These are phyloP conservation scores for Metellina segmentata DNA, from an alignment of 2,888 invertebrate species.

Conservation along the genomic window DNA sequence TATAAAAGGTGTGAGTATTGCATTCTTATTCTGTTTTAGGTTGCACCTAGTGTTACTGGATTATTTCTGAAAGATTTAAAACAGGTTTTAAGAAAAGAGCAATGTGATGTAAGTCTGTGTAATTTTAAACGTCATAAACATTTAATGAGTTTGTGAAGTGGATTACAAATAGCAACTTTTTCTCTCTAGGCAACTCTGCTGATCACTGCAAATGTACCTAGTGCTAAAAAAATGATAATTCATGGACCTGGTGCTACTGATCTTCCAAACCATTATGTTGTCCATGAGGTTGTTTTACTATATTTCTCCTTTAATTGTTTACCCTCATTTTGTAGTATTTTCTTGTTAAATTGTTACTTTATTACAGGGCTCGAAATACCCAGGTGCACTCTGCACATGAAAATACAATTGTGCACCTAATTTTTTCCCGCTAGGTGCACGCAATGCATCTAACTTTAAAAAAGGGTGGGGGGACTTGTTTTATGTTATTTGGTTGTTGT, in stretches of 20 bases:
- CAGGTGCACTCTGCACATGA: too few relatives aligned
- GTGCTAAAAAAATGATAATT: constrained; percentile 98
- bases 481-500: too few relatives aligned
- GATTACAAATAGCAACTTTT: background rate
- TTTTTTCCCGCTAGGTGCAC: too few relatives aligned
- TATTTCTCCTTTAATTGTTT: background rate
- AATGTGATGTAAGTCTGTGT: constrained; percentile 91
- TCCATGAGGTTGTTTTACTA: constrained; percentile 87
- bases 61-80: constrained; percentile 99
- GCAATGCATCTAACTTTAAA: too few relatives aligned
- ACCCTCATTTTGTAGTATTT: too few relatives aligned
- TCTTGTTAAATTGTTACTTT: too few relatives aligned
- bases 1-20: constrained; percentile 1
- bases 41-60: constrained; percentile 98
- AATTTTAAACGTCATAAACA: too few relatives aligned
- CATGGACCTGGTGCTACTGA: constrained; percentile 97
- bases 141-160: background rate
- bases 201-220: constrained; percentile 98
- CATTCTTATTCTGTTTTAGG: constrained; percentile 83
- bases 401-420: too few relatives aligned
- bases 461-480: too few relatives aligned
- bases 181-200: constrained; percentile 88
- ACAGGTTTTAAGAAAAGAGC: constrained; percentile 98
- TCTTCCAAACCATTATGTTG: constrained; percentile 98
- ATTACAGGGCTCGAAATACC: too few relatives aligned